phyloP scores from a whole-genome alignment of 2,888 invertebrate species.

The Steinernema hermaphroditum region DNA sequence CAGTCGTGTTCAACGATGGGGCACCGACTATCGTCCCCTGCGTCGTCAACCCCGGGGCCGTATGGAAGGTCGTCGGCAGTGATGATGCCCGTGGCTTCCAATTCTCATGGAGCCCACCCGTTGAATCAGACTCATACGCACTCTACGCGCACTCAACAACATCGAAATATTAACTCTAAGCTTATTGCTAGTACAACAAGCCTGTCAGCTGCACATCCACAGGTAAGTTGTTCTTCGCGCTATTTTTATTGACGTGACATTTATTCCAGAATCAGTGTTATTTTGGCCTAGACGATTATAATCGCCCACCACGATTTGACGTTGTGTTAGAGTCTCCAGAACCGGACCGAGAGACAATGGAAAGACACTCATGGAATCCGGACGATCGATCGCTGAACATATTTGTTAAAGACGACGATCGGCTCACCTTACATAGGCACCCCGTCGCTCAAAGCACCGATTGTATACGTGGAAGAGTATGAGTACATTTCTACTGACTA shows the following conservation, averaged over 20 bases:
- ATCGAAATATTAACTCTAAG: not conserved
- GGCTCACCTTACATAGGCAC: conserved; percentile 94
- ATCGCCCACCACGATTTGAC: not conserved
- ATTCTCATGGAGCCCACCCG: not conserved
- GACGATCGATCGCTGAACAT: conserved; percentile 76
- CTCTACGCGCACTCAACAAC: not conserved
- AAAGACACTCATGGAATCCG: not conserved
- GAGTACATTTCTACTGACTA: not conserved
- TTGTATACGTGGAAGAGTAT: conserved; percentile 83
- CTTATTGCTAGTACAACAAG: not conserved
- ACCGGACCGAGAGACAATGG: conserved; percentile 13
- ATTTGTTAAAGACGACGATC: conserved; percentile 98
- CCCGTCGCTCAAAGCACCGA: conserved; percentile 97
- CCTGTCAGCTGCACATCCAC: not conserved
- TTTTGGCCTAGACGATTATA: not conserved
- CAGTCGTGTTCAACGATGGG: not conserved
- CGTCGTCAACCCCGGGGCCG: not conserved
- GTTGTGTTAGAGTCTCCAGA: not conserved
- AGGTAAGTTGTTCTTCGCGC: not conserved
- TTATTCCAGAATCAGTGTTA: not conserved
- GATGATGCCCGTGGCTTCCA: not conserved
- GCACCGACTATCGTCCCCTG: not conserved
- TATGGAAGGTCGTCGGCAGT: not conserved
- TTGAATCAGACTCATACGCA: not conserved
- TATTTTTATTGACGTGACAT: not conserved